Evolutionary conservation across 2,888 invertebrate species (phyloP), one percentile per base, ranked within the genome.

Genomic region (Troilus luridus): DNA sequence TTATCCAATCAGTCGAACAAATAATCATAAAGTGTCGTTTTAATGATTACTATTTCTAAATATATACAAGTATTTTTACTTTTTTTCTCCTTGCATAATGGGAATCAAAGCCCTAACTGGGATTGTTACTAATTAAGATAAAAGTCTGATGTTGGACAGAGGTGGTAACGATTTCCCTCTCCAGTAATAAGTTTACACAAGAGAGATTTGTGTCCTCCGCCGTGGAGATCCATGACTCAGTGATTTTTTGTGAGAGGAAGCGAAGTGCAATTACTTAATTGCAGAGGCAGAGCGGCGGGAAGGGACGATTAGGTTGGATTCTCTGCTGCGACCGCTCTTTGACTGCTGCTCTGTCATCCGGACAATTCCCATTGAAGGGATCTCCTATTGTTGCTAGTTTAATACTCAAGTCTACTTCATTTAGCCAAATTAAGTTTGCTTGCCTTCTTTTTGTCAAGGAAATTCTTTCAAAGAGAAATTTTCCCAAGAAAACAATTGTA

Each of bases 261-360:
- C 54, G 54, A 54, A 81, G 81, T 81, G 81, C 81, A 81, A 81
- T 81, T 81, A 81, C 81, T 81, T 81, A 81, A 81, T 81, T 81
- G 81, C 81, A 81, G 67, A 81, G 81, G 19, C 56, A 19, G 81
- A 81, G 81, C 21, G 81, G 54, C 81, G 81, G 81, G 81, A 81
- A 67, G 24, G 67, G 24, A 21, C 81, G 81, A 81, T 81, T 81
- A 81, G 56, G 81, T 56, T 19, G 54, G 9, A 56, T 19, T 54
- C 56, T 81, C 9, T 81, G 81, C 81, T 81, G 54, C 81, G 7
- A 56, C 81, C 54, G 81, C 81, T 81, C 81, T 81, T 81, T 81
- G 81, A 81, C 67, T 67, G 67, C 67, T 67, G 67, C 14, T 67
- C 67, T 67, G 24, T 81, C 81, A 81, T 81, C 54, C 41, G 81